These are phyloP conservation scores for Zygaena filipendulae DNA, from an alignment of 2,888 invertebrate genomes.

Conservation along the genomic window DNA sequence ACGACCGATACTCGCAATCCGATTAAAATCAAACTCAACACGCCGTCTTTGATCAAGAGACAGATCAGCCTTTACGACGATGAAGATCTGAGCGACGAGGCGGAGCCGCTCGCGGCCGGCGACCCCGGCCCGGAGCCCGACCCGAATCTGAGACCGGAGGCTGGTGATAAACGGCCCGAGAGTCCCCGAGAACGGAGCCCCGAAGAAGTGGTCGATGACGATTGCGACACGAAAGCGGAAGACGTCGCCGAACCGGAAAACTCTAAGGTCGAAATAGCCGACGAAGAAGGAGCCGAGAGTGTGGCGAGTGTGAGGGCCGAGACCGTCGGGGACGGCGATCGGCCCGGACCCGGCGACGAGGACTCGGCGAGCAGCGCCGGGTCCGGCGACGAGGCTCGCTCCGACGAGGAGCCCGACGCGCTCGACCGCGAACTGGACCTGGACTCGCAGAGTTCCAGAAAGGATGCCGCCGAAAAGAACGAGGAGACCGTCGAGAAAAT, in stretches of 20 bases:
- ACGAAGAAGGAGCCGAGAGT: neutral
- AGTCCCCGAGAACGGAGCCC: slow-evolving; percentile 1
- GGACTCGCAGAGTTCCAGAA: slow-evolving; percentile 19
- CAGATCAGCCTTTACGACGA: slow-evolving; percentile 66
- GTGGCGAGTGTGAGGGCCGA: slow-evolving; percentile 6
- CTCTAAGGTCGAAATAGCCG: slow-evolving; percentile 5
- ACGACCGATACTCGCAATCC: slow-evolving; percentile 46
- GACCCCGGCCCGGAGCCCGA: slow-evolving; percentile 2
- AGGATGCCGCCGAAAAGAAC: slow-evolving; percentile 29
- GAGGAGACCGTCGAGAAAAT: slow-evolving; percentile 29
- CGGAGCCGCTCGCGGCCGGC: slow-evolving; percentile 2
- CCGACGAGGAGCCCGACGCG: slow-evolving; percentile 8
- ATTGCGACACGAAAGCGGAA: neutral
- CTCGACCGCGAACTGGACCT: slow-evolving; percentile 13
- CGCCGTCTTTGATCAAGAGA: slow-evolving; percentile 61
- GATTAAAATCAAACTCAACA: slow-evolving; percentile 50
- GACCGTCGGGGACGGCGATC: slow-evolving; percentile 3
- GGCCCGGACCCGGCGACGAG: slow-evolving; percentile 1
- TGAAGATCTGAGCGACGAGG: slow-evolving; percentile 31
- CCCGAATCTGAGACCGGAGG: slow-evolving; percentile 2
- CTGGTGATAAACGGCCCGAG: slow-evolving; percentile 11
- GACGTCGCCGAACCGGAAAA: neutral
- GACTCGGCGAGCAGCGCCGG: slow-evolving; percentile 1
- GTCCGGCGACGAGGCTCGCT: slow-evolving; percentile 10
- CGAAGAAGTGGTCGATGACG: slow-evolving; percentile 10